These are phyloP conservation scores for Lepidurus packardi DNA, from an alignment of 1,140 invertebrate genomes.

Conservation along the genomic window DNA sequence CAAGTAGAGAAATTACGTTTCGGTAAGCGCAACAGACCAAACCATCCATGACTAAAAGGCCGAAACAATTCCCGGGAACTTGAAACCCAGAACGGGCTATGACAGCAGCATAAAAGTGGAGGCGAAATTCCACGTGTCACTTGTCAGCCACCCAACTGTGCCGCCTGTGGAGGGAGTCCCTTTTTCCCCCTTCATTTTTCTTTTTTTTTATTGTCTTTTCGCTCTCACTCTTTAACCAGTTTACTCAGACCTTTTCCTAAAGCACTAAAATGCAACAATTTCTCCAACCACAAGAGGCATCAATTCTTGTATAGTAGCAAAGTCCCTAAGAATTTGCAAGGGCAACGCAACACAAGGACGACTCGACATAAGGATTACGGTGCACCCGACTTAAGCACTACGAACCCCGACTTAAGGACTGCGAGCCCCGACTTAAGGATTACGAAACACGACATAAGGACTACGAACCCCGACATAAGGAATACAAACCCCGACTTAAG, in stretches of 20 bases:
- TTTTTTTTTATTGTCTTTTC: too few species aligned
- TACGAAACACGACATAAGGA: too few species aligned
- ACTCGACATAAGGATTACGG: too few species aligned
- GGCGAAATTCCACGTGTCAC: conserved; percentile 20
- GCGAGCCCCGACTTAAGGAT: too few species aligned
- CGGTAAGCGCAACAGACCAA: not conserved
- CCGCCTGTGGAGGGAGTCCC: not conserved
- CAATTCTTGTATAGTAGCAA: not conserved
- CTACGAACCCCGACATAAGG: too few species aligned
- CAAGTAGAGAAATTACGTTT: not conserved
- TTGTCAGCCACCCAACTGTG: conserved; percentile 20
- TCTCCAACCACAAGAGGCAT: not conserved
- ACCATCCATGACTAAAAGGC: not conserved
- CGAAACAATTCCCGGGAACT: not conserved
- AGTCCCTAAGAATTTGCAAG: not conserved
- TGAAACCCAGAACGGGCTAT: not conserved
- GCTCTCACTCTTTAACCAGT: not conserved
- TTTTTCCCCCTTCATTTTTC: not conserved
- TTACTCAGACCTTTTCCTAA: not conserved
- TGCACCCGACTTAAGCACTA: too few species aligned
- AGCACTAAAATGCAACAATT: not conserved
- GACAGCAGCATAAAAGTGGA: conserved; percentile 18
- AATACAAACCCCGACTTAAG: too few species aligned
- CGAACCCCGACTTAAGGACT: too few species aligned
- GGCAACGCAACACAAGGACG: too few species aligned